Percentiles rank a stretch among this genome's conserved stretches.
Evolutionary conservation across 2,888 invertebrate species (phyloP).

Genomic region (Eristalis intricaria): DNA sequence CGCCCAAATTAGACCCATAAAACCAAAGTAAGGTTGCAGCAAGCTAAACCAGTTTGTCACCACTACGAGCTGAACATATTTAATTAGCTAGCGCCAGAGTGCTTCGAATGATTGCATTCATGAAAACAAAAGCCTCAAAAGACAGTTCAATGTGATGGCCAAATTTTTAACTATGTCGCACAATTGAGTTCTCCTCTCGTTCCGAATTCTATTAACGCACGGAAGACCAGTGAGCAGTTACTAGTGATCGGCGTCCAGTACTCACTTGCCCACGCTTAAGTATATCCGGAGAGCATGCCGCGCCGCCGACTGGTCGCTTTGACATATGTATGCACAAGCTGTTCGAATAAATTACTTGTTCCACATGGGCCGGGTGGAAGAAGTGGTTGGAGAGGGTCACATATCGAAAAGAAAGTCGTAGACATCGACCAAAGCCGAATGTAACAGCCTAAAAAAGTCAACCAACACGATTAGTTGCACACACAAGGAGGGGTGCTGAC

Average conservation of each 20-base stretch:
- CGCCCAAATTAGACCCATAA: slow-evolving; percentile 3
- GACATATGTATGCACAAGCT: slow-evolving; percentile 54
- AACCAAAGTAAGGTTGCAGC: background rate
- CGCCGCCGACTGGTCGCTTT: slow-evolving; percentile 18
- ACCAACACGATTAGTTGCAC: background rate
- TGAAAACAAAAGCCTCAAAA: slow-evolving; percentile 32
- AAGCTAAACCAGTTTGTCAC: slow-evolving; percentile 39
- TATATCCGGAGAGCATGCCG: slow-evolving; percentile 22
- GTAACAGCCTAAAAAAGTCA: slow-evolving; percentile 28
- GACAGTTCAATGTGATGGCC: slow-evolving; percentile 50
- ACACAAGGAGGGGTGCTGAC: background rate
- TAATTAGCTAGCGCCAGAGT: slow-evolving; percentile 51
- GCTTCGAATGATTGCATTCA: slow-evolving; percentile 25
- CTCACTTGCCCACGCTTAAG: slow-evolving; percentile 31
- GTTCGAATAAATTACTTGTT: slow-evolving; percentile 51
- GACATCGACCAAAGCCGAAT: slow-evolving; percentile 16
- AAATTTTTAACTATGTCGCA: slow-evolving; percentile 48
- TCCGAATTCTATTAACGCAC: slow-evolving; percentile 23
- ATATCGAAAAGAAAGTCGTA: slow-evolving; percentile 67
- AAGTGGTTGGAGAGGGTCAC: slow-evolving; percentile 8
- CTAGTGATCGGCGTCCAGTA: background rate
- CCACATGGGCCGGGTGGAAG: background rate
- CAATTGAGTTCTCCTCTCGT: slow-evolving; percentile 43
- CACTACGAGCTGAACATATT: slow-evolving; percentile 37
- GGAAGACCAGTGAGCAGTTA: slow-evolving; percentile 4